Conservation (phyloP, 2,888 invertebrate genomes). For the Eledona agricola region DNA sequence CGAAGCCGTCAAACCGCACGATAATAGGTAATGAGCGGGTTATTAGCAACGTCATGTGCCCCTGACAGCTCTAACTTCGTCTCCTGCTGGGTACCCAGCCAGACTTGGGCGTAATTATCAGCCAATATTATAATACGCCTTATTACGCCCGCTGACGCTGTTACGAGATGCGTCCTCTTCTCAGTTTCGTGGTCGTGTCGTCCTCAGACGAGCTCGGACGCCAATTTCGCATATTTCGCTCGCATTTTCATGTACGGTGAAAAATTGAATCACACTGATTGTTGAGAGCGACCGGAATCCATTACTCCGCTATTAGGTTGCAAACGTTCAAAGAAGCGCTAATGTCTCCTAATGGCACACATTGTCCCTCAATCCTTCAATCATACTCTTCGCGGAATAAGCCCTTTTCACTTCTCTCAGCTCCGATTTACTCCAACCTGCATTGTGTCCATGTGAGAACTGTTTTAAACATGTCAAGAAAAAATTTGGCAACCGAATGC, state of each 20-base stretch:
- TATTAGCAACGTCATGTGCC: conserved; percentile 57
- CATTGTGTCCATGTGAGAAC: too few species aligned
- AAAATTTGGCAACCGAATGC: too few species aligned
- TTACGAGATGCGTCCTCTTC: conserved; percentile 7
- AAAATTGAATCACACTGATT: conserved; percentile 61
- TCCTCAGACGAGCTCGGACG: conserved; percentile 5
- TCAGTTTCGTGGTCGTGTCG: conserved; percentile 19
- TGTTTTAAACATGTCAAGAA: too few species aligned
- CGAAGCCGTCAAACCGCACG: conserved; percentile 56
- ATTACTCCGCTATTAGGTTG: conserved; percentile 59
- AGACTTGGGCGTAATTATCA: conserved; percentile 45
- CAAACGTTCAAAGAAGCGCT: conserved; percentile 61
- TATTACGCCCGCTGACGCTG: conserved; percentile 14
- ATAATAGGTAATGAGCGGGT: conserved; percentile 60
- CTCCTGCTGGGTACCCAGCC: conserved; percentile 50
- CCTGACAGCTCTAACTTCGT: conserved; percentile 52
- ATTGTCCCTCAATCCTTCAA: conserved; percentile 60
- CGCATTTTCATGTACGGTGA: too few species aligned
- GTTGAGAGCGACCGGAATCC: conserved; percentile 59
- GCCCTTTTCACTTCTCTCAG: conserved; percentile 52
- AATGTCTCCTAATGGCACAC: conserved; percentile 60
- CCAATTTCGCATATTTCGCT: too few species aligned
- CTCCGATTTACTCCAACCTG: too few species aligned
- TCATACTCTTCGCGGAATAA: conserved; percentile 57
- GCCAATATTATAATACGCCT: conserved; percentile 35